Evolutionary conservation across 2,113 vertebrate species (phyloP).

Genomic region (Apodemus sylvaticus): DNA sequence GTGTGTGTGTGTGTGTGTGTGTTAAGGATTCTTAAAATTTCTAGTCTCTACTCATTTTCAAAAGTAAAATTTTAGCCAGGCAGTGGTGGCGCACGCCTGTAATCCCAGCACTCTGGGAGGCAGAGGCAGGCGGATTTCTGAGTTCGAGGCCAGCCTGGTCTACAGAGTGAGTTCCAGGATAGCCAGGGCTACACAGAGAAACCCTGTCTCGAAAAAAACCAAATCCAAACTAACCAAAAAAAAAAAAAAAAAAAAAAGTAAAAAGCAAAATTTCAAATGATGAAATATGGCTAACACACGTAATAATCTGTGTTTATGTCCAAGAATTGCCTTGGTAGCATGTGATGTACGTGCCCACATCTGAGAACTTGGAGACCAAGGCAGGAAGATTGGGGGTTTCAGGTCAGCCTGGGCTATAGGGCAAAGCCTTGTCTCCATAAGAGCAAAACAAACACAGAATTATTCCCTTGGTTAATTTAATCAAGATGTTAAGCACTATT

Average conservation of each 20-base stretch:
- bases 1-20: neutral
- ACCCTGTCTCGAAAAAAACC: no score
- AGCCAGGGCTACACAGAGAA: no score
- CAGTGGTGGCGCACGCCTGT: no score
- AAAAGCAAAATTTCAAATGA: neutral
- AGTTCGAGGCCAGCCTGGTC: no score
- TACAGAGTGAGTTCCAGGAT: no score
- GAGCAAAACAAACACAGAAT: neutral
- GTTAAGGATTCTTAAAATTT: neutral
- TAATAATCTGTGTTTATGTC: neutral
- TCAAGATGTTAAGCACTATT: neutral
- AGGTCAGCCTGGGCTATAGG: neutral
- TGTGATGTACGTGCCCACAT: neutral
- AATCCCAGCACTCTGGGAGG: no score
- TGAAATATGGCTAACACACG: neutral
- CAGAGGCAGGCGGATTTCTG: no score
- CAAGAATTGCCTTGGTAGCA: constrained; percentile 25
- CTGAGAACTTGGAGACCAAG: neutral
- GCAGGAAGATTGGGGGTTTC: neutral
- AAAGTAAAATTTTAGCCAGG: neutral
- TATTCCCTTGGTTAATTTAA: constrained; percentile 41
- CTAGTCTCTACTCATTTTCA: neutral
- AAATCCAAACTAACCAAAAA: no score
- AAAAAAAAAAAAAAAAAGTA: no score
- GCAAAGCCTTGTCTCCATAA: neutral